phyloP scores from a whole-genome alignment of 2,888 invertebrate genomes.

The Andrena hattorfiana region DNA sequence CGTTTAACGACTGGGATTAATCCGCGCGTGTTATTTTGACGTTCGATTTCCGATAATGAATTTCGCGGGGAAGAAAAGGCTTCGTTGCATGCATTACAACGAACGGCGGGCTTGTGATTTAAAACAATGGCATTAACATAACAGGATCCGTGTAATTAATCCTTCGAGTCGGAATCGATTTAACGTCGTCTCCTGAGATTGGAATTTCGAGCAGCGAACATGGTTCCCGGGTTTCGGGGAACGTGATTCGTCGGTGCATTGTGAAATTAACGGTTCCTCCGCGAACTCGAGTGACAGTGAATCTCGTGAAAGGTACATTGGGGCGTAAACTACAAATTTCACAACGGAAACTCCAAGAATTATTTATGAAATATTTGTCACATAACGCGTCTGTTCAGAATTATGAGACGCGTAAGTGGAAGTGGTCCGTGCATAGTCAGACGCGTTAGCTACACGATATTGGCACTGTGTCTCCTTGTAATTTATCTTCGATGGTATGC shows the following conservation, averaged over 20 bases:
- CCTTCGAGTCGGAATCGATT: conserved; percentile 1
- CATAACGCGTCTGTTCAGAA: not conserved
- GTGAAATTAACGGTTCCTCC: too few species aligned
- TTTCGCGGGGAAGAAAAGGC: conserved; percentile 38
- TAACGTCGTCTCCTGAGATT: not conserved
- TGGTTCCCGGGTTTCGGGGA: not conserved
- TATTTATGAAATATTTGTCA: too few species aligned
- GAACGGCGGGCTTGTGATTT: not conserved
- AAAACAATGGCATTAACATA: conserved; percentile 19
- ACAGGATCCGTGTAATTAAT: conserved; percentile 17
- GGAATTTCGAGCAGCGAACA: not conserved
- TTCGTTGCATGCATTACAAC: conserved; percentile 14
- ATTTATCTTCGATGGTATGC: too few species aligned
- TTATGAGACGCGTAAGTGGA: conserved; percentile 4
- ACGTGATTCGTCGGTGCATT: not conserved
- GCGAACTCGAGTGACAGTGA: too few species aligned
- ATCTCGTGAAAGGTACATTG: too few species aligned
- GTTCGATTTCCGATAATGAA: conserved; percentile 62
- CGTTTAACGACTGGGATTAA: conserved; percentile 60
- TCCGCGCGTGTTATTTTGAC: conserved; percentile 37
- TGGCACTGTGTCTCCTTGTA: too few species aligned
- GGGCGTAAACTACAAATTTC: too few species aligned
- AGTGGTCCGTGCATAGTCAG: not conserved
- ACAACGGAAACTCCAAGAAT: too few species aligned
- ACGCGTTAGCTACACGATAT: not conserved